A percentile compares a stretch with the other conserved stretches of the same genome.
phyloP scores from a whole-genome alignment of 53 echinoderm and acorn worm genomes.

The Apostichopus leukothele region DNA sequence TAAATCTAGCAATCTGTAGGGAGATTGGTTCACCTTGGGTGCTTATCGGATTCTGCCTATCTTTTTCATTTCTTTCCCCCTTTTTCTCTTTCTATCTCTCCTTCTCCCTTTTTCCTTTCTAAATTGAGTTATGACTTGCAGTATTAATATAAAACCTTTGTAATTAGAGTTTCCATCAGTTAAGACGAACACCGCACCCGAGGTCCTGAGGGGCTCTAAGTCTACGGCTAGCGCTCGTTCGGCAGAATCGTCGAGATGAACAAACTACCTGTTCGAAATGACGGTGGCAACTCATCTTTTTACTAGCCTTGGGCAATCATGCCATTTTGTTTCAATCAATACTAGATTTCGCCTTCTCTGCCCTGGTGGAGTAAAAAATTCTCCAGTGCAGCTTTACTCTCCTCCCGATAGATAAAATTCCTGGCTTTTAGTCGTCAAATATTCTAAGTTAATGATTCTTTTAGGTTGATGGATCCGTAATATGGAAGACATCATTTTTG shows the following conservation, averaged over 20 bases:
- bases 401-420: no score
- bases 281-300: constrained; percentile 13
- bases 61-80: neutral
- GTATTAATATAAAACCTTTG: constrained; percentile 37
- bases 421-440: no score
- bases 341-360: neutral
- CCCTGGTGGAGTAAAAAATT: neutral
- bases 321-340: constrained; percentile 42
- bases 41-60: constrained; percentile 11
- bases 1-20: neutral
- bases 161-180: constrained; percentile 27
- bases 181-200: neutral
- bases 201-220: constrained; percentile 5
- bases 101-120: neutral
- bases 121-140: constrained; percentile 36
- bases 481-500: no score
- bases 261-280: constrained; percentile 18
- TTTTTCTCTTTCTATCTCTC: neutral
- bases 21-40: constrained; percentile 18
- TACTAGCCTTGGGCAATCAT: constrained; percentile 18
- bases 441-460: no score
- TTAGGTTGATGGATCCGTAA: no score
- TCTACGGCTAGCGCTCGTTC: neutral
- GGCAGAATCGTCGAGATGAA: neutral
- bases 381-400: neutral